Percentiles rank a stretch among this genome's conserved stretches.
phyloP scores from a whole-genome alignment of 2,888 invertebrate species.

The Himalopsyche japonica region DNA sequence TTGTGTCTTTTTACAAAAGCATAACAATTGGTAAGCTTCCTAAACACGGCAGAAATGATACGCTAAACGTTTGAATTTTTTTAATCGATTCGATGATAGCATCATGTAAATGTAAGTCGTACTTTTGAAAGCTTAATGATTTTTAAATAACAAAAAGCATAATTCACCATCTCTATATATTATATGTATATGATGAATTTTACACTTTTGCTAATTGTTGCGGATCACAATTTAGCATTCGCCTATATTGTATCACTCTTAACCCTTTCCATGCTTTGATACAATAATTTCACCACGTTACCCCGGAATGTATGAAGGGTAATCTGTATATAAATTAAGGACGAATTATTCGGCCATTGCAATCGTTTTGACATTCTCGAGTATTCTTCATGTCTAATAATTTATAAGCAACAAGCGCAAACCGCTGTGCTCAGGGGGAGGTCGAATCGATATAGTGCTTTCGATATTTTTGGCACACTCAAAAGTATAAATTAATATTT shows the following conservation, averaged over 20 bases:
- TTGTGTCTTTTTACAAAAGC: too few relatives aligned
- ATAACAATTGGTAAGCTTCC: too few relatives aligned
- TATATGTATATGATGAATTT: background rate
- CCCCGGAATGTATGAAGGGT: constrained; percentile 7
- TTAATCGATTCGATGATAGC: too few relatives aligned
- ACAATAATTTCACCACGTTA: constrained; percentile 12
- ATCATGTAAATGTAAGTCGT: too few relatives aligned
- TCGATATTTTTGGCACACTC: background rate
- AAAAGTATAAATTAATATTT: background rate
- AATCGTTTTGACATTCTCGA: constrained; percentile 19
- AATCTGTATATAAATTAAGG: constrained; percentile 34
- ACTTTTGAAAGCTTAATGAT: too few relatives aligned
- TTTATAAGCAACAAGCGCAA: constrained; percentile 28
- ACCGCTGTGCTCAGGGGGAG: constrained; percentile 32
- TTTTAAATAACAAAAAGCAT: too few relatives aligned
- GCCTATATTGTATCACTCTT: background rate
- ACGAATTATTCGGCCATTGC: constrained; percentile 18
- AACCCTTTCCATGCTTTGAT: background rate
- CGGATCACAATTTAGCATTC: background rate
- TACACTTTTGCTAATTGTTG: constrained; percentile 3
- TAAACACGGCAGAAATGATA: too few relatives aligned
- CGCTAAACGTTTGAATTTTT: too few relatives aligned
- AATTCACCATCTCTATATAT: too few relatives aligned
- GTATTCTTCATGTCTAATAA: constrained; percentile 29
- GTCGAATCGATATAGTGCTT: background rate